Conservation (phyloP, 2,797 vertebrate species). For the Pipistrellus kuhlii region DNA sequence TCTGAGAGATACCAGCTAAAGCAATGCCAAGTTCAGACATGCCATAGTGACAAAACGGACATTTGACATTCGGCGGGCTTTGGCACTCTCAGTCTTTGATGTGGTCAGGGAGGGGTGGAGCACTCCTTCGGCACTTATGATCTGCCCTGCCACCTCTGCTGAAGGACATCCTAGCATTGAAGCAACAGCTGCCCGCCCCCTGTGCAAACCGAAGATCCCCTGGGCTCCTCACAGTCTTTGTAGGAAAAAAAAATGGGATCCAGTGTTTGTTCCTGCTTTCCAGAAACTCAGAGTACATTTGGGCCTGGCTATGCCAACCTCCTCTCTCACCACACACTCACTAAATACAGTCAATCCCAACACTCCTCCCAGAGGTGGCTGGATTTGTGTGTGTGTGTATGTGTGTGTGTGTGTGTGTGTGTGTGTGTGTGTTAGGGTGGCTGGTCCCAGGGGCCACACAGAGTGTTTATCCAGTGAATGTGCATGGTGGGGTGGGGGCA, state of each 20-base stretch:
- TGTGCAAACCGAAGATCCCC: neutral
- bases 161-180: neutral
- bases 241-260: neutral
- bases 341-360: neutral
- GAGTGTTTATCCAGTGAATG: neutral
- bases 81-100: neutral
- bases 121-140: neutral
- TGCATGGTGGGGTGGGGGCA: accelerated
- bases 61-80: neutral
- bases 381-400: neutral
- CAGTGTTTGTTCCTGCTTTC: neutral
- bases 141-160: neutral
- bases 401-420: no score
- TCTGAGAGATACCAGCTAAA: conserved; percentile 41
- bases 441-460: neutral
- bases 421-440: neutral
- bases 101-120: neutral
- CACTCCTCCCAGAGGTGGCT: neutral
- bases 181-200: no score
- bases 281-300: neutral
- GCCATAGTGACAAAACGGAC: neutral
- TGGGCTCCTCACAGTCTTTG: neutral
- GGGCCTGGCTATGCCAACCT: neutral
- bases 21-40: conserved; percentile 26
- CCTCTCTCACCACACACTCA: neutral